Percentiles rank a stretch among this genome's conserved stretches.
Conservation (phyloP, 1,140 invertebrate species). For the Oedothorax gibbosus region DNA sequence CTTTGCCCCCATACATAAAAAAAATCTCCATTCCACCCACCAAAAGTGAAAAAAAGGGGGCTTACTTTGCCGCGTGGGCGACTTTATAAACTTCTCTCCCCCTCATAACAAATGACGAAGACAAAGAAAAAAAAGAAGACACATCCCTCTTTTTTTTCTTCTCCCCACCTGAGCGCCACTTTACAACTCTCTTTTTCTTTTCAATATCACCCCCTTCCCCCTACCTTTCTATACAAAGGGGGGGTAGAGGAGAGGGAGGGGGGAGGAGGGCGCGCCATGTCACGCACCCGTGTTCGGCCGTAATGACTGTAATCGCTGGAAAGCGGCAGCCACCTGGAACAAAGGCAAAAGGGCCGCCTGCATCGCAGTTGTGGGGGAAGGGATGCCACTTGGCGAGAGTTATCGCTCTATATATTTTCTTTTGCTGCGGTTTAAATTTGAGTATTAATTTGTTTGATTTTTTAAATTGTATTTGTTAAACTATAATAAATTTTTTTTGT, state of each 20-base stretch:
- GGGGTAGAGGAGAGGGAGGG: neutral
- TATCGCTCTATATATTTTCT: neutral
- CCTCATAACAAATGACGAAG: constrained; percentile 18
- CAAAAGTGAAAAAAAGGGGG: neutral
- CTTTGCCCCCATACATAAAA: no score
- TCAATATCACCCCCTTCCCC: neutral
- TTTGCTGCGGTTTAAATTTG: no score
- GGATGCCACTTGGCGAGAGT: constrained; percentile 11
- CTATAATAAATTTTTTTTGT: no score
- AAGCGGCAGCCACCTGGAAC: constrained; percentile 61
- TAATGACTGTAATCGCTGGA: constrained; percentile 61
- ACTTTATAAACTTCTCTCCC: constrained; percentile 38
- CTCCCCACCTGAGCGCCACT: constrained; percentile 42
- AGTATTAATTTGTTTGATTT: no score
- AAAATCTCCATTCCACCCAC: no score
- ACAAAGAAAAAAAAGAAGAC: neutral
- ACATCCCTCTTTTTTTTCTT: neutral
- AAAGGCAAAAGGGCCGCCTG: constrained; percentile 59
- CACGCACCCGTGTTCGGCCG: constrained; percentile 58
- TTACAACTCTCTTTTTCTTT: constrained; percentile 53
- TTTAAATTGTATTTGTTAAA: no score
- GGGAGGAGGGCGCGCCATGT: constrained; percentile 29
- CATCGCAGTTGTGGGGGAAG: constrained; percentile 25
- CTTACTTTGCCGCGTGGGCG: constrained; percentile 35
- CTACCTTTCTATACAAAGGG: neutral